Evolutionary conservation across 2,113 vertebrate genomes (phyloP), one percentile per base, ranked within the genome.

Genomic region (Gymnocephalus cernua): DNA sequence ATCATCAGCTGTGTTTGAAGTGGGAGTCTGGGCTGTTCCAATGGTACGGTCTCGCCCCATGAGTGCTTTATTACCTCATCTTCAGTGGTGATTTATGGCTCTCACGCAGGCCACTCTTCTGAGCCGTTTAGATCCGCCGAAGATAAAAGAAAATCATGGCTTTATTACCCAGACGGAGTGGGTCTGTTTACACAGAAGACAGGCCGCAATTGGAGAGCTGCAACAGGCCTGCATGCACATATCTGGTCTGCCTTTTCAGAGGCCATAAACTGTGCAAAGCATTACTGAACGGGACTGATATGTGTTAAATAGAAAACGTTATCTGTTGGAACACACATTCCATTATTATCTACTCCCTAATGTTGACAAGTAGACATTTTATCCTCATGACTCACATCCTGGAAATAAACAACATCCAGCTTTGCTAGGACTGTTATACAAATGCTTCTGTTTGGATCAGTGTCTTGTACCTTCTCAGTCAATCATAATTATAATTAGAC

Each of bases 61-160:
- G 87, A 80, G 73, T 70, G 85, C 84, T 93, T 92, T 91, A 90
- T 92, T 82, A 90, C 80, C 92, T 88, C 90, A 89, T 93, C 84
- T 86, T 80, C 78, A 61, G 73, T 35, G 80, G 63, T 91, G 91
- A 93, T 91, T 86, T 90, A 92, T 76, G 73, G 76, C 66, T 82
- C 78, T 78, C 56, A 29, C 76, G 77, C 78, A 77, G 82, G 59
- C 86, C 88, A 53, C 86, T 85, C 89, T 79, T 85, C 89, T 86
- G 82, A 66, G 67, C 80, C 85, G 89, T 89, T 93, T 90, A 90
- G 86, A 92, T 92, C 87, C 85, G 82, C 77, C 6, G 62, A 66
- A 92, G 84, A 93, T 92, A 91, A 92, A 94, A 91, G 83, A 88
- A 93, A 91, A 91, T 65, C 85, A 84, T 63, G 74, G 86, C 88